Evolutionary conservation across 2,113 vertebrate species (phyloP).

Genomic region (Danionella cerebrum): DNA sequence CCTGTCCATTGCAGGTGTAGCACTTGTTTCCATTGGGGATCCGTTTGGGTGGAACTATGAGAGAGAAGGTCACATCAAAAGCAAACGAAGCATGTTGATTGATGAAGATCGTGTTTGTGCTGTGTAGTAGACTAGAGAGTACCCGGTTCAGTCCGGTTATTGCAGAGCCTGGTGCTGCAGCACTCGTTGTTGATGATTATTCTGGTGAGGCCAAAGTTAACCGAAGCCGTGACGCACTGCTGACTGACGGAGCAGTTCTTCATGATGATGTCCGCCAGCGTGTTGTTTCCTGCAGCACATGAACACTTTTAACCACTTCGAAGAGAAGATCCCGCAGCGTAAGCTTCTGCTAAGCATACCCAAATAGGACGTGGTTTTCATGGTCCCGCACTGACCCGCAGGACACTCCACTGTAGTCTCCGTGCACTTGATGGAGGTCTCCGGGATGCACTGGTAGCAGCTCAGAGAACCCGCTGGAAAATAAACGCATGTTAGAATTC

Average conservation of each 20-base stretch:
- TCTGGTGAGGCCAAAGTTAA: constrained; percentile 15
- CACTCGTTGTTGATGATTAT: constrained; percentile 13
- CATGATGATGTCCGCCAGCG: constrained; percentile 6
- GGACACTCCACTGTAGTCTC: constrained; percentile 17
- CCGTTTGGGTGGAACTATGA: not conserved
- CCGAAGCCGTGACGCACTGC: constrained; percentile 12
- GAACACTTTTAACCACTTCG: not conserved
- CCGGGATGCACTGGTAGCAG: constrained; percentile 30
- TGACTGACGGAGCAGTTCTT: constrained; percentile 14
- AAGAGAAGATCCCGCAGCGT: no score
- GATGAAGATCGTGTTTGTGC: not conserved
- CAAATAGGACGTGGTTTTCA: constrained; percentile 18
- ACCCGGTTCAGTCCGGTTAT: constrained; percentile 2
- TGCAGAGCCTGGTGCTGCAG: constrained; percentile 25
- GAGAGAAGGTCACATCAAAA: no score
- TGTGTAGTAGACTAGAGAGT: no score
- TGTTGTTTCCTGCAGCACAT: not conserved
- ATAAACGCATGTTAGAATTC: not conserved
- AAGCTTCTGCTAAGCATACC: not conserved
- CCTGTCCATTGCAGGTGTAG: constrained; percentile 16
- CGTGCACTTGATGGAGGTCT: constrained; percentile 19
- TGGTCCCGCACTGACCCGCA: constrained; percentile 24
- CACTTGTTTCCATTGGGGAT: constrained; percentile 19
- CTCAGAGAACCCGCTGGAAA: constrained; percentile 18
- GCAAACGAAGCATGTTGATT: not conserved